Conservation (phyloP, 2,797 vertebrate genomes). For the Sebastes hubbsi region DNA sequence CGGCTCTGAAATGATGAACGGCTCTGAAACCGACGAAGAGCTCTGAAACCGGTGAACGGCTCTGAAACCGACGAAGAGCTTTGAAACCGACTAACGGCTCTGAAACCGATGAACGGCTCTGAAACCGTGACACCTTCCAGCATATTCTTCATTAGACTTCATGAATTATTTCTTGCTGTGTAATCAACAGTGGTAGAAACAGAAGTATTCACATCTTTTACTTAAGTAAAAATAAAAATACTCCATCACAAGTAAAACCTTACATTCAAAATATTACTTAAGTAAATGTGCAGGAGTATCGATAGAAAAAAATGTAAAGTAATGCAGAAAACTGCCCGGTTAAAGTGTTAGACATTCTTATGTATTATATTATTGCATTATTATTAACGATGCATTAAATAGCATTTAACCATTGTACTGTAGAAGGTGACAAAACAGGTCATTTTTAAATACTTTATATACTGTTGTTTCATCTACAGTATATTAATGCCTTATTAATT, state of each 20-base stretch:
- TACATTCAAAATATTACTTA: slow-evolving; percentile 4
- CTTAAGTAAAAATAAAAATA: background rate
- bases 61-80: too few species aligned
- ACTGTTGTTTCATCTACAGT: background rate
- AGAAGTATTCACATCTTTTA: background rate
- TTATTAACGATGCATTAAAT: background rate
- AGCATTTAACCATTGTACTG: background rate
- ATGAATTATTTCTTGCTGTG: background rate
- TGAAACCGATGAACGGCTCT: too few species aligned
- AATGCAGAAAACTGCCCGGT: too few species aligned
- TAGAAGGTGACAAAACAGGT: too few species aligned
- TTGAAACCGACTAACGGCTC: too few species aligned
- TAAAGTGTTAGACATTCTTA: background rate
- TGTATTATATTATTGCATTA: background rate
- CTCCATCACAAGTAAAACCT: background rate
- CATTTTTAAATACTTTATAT: background rate
- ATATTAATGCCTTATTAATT: background rate
- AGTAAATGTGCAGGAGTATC: background rate
- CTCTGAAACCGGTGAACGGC: too few species aligned
- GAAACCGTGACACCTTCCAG: background rate
- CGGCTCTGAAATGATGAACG: too few species aligned
- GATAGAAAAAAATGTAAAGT: too few species aligned
- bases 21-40: too few species aligned
- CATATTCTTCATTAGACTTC: background rate
- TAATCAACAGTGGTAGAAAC: background rate